Evolutionary conservation across 2,113 vertebrate species (phyloP).

Genomic region (Conger conger): DNA sequence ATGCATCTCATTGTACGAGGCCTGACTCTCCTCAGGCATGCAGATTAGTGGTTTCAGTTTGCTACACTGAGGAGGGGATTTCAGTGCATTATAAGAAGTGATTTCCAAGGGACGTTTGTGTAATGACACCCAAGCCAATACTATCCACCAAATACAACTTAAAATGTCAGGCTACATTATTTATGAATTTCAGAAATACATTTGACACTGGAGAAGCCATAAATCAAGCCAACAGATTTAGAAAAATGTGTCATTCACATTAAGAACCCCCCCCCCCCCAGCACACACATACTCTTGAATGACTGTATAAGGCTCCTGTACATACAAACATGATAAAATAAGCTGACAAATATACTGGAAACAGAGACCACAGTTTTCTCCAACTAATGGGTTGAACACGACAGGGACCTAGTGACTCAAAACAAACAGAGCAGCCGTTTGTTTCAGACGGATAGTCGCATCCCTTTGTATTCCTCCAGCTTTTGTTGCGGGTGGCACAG

Average conservation of each 20-base stretch:
- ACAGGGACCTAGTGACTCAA: background rate
- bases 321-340: background rate
- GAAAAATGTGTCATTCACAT: background rate
- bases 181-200: background rate
- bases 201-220: background rate
- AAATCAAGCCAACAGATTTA: background rate
- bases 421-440: background rate
- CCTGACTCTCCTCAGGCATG: constrained; percentile 3
- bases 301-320: background rate
- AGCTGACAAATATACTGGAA: background rate
- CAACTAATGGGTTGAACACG: background rate
- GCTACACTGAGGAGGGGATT: background rate
- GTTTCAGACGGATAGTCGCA: background rate
- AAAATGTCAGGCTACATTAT: background rate
- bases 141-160: constrained; percentile 18
- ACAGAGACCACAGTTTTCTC: background rate
- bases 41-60: background rate
- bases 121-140: background rate
- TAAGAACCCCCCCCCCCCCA: no score
- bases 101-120: background rate
- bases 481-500: background rate
- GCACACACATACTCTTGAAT: background rate
- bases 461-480: background rate
- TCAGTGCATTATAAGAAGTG: background rate
- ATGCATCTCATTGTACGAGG: background rate